Base-by-base conservation (phyloP, 2,113 vertebrate genomes). In the Malurus cyaneus region DNA sequence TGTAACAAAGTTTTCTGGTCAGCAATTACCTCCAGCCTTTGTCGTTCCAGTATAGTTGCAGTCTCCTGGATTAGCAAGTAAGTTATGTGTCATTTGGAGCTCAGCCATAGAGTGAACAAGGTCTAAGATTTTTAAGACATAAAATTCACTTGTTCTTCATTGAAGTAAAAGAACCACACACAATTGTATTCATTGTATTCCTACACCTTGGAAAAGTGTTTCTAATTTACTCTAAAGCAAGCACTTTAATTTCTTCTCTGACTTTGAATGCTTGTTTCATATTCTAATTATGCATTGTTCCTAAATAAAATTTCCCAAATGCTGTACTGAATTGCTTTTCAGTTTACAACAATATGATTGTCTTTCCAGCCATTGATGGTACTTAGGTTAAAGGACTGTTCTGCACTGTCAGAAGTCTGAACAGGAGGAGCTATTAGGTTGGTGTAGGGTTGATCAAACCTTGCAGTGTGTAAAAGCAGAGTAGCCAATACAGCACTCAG, bases 251-350 rank as follows among this genome's bases (percentile, higher is more conserved):
- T 89, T 90, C 44, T 89, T 80, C 41, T 80, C n/a, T 73, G 69
- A 83, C 49, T 87, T 74, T 19, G 60, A 91, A 64, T 96, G 70
- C 69, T 89, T 74, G 31, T 91, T 96, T 94, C 78, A 29, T 80
- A 80, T 78, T 77, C 73, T 71, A 57, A 20, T 76, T 77, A 57
- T 29, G 28, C 47, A 86, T 89, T 61, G 64, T 76, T 97, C 76
- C 80, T 80, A 79, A 95, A 96, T 96, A 94, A 97, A 96, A 89
- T 53, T 72, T 60, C 80, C 77, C 62, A 57, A 52, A 78, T 77
- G 47, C 79, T 80, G 41, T 80, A 56, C 14, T 67, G 64, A 62
- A 81, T 86, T 88, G 53, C 46, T 74, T 67, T 92, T 89, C 66
- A 12, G 2, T 67, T 93, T 81, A 54, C 56, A 83, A 9, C 31